Conservation (phyloP, 2,888 invertebrate species). For the Molanna angustata region DNA sequence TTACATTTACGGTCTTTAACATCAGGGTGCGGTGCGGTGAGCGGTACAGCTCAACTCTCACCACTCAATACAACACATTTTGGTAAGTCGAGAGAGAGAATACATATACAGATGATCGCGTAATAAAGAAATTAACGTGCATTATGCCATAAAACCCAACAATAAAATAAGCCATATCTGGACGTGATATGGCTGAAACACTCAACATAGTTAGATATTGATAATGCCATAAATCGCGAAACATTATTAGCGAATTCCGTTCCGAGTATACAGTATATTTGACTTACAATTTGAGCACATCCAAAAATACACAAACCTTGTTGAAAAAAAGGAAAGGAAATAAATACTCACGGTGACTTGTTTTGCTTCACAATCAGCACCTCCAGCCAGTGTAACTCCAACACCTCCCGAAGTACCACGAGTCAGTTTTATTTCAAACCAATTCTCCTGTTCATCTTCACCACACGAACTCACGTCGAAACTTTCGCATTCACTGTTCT, state of each 20-base stretch:
- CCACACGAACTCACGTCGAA: conserved; percentile 14
- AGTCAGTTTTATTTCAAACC: conserved; percentile 40
- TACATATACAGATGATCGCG: not conserved
- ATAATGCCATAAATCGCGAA: too few relatives aligned
- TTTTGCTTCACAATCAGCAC: conserved; percentile 87
- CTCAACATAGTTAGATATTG: too few relatives aligned
- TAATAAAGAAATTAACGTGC: conserved; percentile 16
- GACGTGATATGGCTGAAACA: too few relatives aligned
- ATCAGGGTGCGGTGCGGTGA: not conserved
- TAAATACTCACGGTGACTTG: conserved; percentile 74
- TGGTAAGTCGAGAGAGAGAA: not conserved
- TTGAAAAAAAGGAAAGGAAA: not conserved
- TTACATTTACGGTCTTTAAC: not conserved
- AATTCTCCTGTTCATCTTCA: conserved; percentile 22
- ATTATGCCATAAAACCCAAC: conserved; percentile 17
- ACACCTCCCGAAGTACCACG: conserved; percentile 62
- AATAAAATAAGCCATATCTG: too few relatives aligned
- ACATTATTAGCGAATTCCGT: too few relatives aligned
- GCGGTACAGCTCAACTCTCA: not conserved
- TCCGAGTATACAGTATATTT: too few relatives aligned
- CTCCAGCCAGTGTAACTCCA: conserved; percentile 85
- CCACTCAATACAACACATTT: too few relatives aligned
- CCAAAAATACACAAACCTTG: too few relatives aligned
- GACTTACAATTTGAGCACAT: too few relatives aligned
- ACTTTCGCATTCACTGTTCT: conserved; percentile 15